Evolutionary conservation across 1,140 invertebrate species (phyloP), one percentile per base, ranked within the genome.

Genomic region (Lamellibrachia luymesi): DNA sequence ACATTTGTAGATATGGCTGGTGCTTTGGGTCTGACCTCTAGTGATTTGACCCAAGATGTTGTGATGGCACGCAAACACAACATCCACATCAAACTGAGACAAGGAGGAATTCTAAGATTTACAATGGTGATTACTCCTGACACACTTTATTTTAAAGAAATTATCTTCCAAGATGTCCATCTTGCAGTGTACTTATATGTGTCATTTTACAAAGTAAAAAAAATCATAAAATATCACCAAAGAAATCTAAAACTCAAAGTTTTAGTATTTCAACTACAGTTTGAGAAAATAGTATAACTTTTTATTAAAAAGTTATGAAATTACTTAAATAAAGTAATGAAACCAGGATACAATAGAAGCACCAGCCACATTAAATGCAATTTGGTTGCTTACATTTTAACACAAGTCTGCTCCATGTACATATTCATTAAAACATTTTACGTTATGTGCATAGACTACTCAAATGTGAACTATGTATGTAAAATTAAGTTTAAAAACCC

Each of bases 51-150:
- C 64, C 64, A 80, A 80, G 64, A 80, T 80, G 64, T 80, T 10
- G 64, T 80, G 64, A 80, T 80, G 64, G 64, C 64, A 80, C 64
- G 64, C 0, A 80, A 80, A 80, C 64, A 80, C 64, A 80, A 80
- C 64, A 80, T 80, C 64, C 64, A 80, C 64, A 80, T 80, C 13
- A 80, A 80, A 80, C 64, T 80, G 64, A 80, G 64, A 80, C 64
- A 80, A 80, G 64, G 64, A 80, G 64, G 64, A 80, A 80, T 80
- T 80, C 64, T 80, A 80, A 80, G 64, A 17, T 80, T 80, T 80
- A 80, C 64, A 80, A 80, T 80, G 64, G 64, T 80, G 25, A 80
- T 22, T 80, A 80, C 64, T 80, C 38, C 38, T 38, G 38, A 38
- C 38, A 38, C 38, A 80, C 64, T 80, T 80, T 80, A 22, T 80